Base-by-base conservation (phyloP, 2,113 vertebrate genomes). In the Periophthalmus modestus region DNA sequence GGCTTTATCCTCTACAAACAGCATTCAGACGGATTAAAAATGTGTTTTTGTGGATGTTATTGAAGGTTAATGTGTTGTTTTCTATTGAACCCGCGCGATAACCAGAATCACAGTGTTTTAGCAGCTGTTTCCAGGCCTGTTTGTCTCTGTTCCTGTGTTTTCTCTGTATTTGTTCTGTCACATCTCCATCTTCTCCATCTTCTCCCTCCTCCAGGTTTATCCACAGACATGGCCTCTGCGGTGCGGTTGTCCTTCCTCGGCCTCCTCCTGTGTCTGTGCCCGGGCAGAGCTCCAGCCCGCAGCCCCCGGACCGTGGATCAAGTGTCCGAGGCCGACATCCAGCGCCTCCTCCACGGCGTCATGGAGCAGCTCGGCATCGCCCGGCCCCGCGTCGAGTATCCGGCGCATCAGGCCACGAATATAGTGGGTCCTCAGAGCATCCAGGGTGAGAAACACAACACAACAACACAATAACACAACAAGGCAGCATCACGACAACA, bases 351-450 rank as follows among this genome's bases (percentile, higher is more conserved):
- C 59, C 98, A 99, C 69, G 97, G 97, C 1, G 96, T 98, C 47
- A 98, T 99, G 96, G 97, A 99, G 82, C 97, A 99, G 50, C 3
- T 99, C 85, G 97, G 98, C 73, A 97, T 99, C 78, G 97, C 97
- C 70, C 94, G 96, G 62, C 97, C 97, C 0, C 90, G 98, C 21
- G 97, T 99, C 33, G 98, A 99, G 86, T 99, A 98, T 63, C 95
- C 97, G 0, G 98, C 97, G 0, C 97, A 99, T 58, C 97, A 99
- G 88, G 97, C 97, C 73, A 96, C 95, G 28, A 98, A 99, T 82
- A 93, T 99, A 1, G 96, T 96, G 23, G 98, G 98, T 14, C 98
- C 98, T 1, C 97, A 98, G 85, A 98, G 93, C 85, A 99, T 99
- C 14, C 96, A 99, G 95, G 98, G 97, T 98, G 52, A 2, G 70